Base-by-base conservation (phyloP, 2,888 invertebrate species). In the Carterocephalus palaemon region DNA sequence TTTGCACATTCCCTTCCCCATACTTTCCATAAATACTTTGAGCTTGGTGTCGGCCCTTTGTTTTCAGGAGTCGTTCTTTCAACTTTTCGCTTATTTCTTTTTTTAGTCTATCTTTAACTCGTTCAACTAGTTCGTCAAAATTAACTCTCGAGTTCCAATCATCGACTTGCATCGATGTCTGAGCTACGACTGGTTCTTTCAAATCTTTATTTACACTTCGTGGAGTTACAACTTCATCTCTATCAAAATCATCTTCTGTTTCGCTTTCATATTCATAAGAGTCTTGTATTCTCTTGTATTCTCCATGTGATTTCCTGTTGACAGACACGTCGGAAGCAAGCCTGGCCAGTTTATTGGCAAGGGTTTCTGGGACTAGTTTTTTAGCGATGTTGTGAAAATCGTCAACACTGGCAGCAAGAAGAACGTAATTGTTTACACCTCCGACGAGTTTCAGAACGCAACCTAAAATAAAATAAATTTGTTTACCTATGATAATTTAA, bases 331-430 rank as follows among this genome's bases (percentile, higher is more conserved):
- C 53, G 38, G 22, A 46, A 7, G 65, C 63, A 3, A 70, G 50
- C 0, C 57, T 49, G 0, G 62, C 52, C 1, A 75, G 39, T 53
- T 69, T 56, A 0, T 64, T 52, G 0, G 63, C 68, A 1, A 72
- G 34, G 2, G 57, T 42, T 16, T 56, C 54, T 0, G 74, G 67
- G 0, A 63, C 55, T 1, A 71, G 54, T 47, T 69, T 64, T 9
- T 61, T 66, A 0, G 70, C 72, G 37, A 78, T 46, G 0, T 37
- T 49, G 26, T 54, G 54, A 19, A 78, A 68, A 9, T 76, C 76
- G 0, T 74, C 66, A 2, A 66, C 19, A 9, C 76, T 69, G 0
- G 64, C 70, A 2, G 73, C 63, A 1, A 75, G 43, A 0, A 76
- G 29, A 0, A 72, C 65, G 16, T 63, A 53, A 4, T 48, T 46